Base-by-base conservation (phyloP, 2,888 invertebrate species). In the Blera fallax region DNA sequence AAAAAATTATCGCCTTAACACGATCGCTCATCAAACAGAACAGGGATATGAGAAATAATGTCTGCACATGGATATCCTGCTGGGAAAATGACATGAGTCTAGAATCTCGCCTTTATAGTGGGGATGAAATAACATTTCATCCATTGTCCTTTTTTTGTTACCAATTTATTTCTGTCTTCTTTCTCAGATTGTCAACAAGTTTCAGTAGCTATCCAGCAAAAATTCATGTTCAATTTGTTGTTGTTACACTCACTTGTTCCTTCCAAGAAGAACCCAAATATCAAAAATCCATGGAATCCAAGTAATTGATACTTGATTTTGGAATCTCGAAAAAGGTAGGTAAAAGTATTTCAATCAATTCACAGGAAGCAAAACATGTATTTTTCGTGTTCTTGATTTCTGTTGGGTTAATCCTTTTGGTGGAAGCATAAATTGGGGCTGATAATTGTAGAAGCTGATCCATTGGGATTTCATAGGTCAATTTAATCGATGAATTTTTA, bases 141-240 rank as follows among this genome's bases (percentile, higher is more conserved):
- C 84, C 32, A 80, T 80, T 80, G 81, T 76, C 81, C 52, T 60
- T 85, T 81, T 65, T 32, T 27, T 81, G 70, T 76, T 52, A 81
- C 67, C 85, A 85, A 85, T 85, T 85, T 81, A 85, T 85, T 65
- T 72, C 76, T 85, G 85, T 85, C 85, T 11, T 70, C 45, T 50
- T 56, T 43, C 54, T 32, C 40, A 37, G 65, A 80, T 80, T 85
- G 81, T 85, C 81, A 81, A 81, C 81, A 85, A 85, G 70, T 85
- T 81, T 81, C 81, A 62, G 81, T 67, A 81, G 81, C 76, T 32
- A 56, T 45, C 65, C 64, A 52, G 74, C 65, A 77, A 85, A 85
- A 76, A 81, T 48, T 11, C 37, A 40, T 21, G 11, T 48, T 50
- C 40, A 45, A 52, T 45, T 70, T 70, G 56, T 65, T 60, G 58